Evolutionary conservation across 2,888 invertebrate genomes (phyloP), one percentile per base, ranked within the genome.

Genomic region (Nemotelus pantherinus): DNA sequence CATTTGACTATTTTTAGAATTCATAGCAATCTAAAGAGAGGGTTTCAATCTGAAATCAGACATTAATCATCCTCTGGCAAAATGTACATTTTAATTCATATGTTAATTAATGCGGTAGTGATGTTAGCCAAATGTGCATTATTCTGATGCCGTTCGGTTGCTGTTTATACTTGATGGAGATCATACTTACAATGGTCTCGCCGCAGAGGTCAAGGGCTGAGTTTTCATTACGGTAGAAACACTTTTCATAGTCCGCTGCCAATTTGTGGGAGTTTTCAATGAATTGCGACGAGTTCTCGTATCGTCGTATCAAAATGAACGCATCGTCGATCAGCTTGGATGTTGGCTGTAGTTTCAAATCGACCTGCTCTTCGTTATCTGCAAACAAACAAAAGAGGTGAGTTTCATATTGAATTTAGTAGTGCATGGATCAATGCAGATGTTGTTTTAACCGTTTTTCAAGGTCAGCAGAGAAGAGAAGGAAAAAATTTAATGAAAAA

Each of bases 201-300:
- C 87, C 87, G 79, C 87, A 87, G 77, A 87, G 83, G 82, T 87
- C 87, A 81, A 87, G 84, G 72, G 87, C 87, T 79, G 87, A 85
- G 80, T 85, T 85, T 71, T 85, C 84, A 81, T 85, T 87, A 78
- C 85, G 85, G 81, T 87, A 87, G 81, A 87, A 87, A 81, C 87
- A 87, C 70, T 84, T 84, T 81, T 85, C 85, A 80, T 85, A 84
- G 77, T 84, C 83, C 78, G 84, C 82, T 67, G 85, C 83, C 81
- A 86, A 80, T 81, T 85, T 84, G 81, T 84, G 84, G 77, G 86
- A 86, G 81, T 86, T 83, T 80, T 85, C 86, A 80, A 87, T 84
- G 79, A 87, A 84, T 81, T 85, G 85, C 70, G 86, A 84, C 80
- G 83, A 82, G 80, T 87, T 87, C 77, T 85, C 86, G 78, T 85